Percentiles rank a stretch among this genome's conserved stretches.
Evolutionary conservation across 2,888 invertebrate genomes (phyloP).

Genomic region (Rhodophaea formosa): DNA sequence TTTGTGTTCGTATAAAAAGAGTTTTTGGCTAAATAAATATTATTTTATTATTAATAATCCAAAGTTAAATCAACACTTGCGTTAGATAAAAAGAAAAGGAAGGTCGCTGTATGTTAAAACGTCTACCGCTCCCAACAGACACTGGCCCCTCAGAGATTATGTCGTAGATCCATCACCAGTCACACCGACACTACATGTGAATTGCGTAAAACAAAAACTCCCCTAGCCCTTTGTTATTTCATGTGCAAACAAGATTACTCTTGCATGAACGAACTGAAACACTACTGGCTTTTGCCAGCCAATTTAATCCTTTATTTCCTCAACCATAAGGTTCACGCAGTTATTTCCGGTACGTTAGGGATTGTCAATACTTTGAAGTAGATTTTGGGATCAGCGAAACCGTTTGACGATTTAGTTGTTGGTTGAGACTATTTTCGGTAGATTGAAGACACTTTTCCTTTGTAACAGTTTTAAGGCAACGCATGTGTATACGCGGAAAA

Average conservation of each 20-base stretch:
- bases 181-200: conserved; percentile 19
- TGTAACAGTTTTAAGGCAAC: not conserved
- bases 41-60: too few relatives aligned
- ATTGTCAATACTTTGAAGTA: conserved; percentile 14
- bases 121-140: too few relatives aligned
- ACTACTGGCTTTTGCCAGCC: conserved; percentile 1
- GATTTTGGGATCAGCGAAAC: conserved; percentile 3
- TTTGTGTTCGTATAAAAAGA: too few relatives aligned
- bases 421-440: conserved; percentile 4
- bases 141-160: too few relatives aligned
- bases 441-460: not conserved
- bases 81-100: too few relatives aligned
- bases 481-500: too few relatives aligned
- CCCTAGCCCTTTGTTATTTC: conserved; percentile 18
- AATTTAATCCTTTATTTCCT: not conserved
- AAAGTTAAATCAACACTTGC: too few relatives aligned
- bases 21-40: too few relatives aligned
- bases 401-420: conserved; percentile 1
- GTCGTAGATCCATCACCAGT: not conserved
- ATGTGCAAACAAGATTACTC: conserved; percentile 17
- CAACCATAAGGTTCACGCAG: not conserved
- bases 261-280: conserved; percentile 14
- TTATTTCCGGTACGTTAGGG: not conserved
- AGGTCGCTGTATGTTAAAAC: too few relatives aligned
- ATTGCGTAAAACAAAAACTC: conserved; percentile 17